These are phyloP conservation scores for Toxonevra muliebris DNA, from an alignment of 2,888 invertebrate species.

Conservation along the genomic window DNA sequence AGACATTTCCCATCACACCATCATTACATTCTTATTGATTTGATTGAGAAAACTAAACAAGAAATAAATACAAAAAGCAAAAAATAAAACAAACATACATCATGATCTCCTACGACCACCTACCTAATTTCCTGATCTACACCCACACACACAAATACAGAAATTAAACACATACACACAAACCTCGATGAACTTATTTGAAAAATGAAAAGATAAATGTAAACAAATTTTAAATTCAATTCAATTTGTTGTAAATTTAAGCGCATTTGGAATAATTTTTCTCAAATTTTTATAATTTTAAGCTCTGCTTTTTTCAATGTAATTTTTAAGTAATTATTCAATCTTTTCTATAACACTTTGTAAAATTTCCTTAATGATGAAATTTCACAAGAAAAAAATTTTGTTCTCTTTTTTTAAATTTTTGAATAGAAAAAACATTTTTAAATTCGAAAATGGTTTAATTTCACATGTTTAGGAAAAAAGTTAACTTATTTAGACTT, in stretches of 20 bases:
- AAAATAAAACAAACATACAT: constrained; percentile 12
- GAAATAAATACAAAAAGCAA: constrained; percentile 11
- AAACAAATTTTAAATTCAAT: constrained; percentile 26
- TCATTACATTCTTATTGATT: constrained; percentile 23
- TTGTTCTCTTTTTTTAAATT: background rate
- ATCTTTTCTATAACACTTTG: too few species aligned
- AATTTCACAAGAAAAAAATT: too few species aligned
- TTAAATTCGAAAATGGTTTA: background rate
- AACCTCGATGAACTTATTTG: constrained; percentile 3
- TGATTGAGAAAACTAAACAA: constrained; percentile 16
- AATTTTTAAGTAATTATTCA: constrained; percentile 24
- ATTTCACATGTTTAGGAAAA: too few species aligned
- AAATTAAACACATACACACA: constrained; percentile 12
- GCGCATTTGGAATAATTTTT: constrained; percentile 31
- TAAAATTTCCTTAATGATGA: too few species aligned
- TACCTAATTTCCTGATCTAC: background rate
- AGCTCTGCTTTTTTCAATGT: constrained; percentile 19
- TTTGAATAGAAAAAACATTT: constrained; percentile 14
- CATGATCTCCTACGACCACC: background rate
- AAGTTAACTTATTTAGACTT: too few species aligned
- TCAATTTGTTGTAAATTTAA: constrained; percentile 33
- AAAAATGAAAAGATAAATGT: background rate
- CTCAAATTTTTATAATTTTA: constrained; percentile 27
- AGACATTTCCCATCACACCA: background rate
- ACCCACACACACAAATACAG: background rate